Evolutionary conservation across 2,113 vertebrate species (phyloP).

Genomic region (Hippocampus barbouri): DNA sequence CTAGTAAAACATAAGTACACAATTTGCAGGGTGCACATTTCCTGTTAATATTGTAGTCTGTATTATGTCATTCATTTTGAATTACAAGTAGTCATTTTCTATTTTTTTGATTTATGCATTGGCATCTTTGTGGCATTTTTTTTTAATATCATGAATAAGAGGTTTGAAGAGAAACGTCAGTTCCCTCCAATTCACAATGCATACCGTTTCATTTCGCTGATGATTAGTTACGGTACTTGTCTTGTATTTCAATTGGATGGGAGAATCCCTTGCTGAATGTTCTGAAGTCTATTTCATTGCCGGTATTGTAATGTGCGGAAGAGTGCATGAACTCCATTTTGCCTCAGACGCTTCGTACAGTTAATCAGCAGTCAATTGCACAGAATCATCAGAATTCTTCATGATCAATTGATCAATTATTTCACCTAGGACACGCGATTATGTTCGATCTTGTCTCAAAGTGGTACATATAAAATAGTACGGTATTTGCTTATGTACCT

Average conservation of each 20-base stretch:
- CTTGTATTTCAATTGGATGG: background rate
- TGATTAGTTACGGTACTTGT: background rate
- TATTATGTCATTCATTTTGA: background rate
- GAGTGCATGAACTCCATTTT: background rate
- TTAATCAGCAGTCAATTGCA: background rate
- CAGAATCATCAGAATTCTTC: background rate
- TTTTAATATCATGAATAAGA: background rate
- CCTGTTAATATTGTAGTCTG: background rate
- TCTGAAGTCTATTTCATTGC: background rate
- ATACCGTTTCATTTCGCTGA: too few species aligned
- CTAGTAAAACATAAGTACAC: background rate
- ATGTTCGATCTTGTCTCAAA: background rate
- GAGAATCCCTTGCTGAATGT: background rate
- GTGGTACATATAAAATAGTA: background rate
- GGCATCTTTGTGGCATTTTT: background rate
- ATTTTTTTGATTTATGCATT: too few species aligned
- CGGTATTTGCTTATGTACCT: background rate
- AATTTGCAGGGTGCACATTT: background rate
- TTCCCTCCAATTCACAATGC: background rate
- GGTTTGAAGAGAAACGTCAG: too few species aligned
- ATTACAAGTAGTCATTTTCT: background rate
- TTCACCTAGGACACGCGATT: background rate
- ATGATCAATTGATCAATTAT: background rate
- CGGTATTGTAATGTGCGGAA: background rate
- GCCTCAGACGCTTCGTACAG: background rate